Conservation (phyloP, 2,888 invertebrate genomes). For the Papilio elwesi region DNA sequence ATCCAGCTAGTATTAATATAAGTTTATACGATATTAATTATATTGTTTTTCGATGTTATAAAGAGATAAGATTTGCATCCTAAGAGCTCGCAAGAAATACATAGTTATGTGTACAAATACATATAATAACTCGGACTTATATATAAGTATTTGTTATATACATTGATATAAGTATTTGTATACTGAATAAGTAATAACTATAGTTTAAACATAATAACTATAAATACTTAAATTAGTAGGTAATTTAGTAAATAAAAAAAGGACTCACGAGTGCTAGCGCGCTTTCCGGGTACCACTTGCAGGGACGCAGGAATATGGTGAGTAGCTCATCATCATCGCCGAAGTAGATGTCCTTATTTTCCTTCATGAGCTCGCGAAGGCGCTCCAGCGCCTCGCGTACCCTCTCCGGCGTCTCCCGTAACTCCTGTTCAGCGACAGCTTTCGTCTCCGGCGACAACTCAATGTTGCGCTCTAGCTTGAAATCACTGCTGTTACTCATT, state of each 20-base stretch:
- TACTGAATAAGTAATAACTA: too few species aligned
- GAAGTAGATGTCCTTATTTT: slow-evolving; percentile 86
- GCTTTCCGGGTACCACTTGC: slow-evolving; percentile 93
- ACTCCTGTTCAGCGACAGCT: slow-evolving; percentile 85
- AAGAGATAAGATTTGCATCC: too few species aligned
- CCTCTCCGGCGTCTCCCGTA: slow-evolving; percentile 89
- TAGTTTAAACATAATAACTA: too few species aligned
- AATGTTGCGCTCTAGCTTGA: slow-evolving; percentile 84
- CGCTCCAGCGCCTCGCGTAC: slow-evolving; percentile 85
- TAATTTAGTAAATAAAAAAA: slow-evolving; percentile 41
- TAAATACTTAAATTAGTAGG: too few species aligned
- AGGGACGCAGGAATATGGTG: slow-evolving; percentile 90
- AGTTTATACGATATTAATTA: too few species aligned
- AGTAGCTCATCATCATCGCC: slow-evolving; percentile 91
- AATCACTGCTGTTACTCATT: slow-evolving; percentile 73
- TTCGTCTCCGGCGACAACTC: slow-evolving; percentile 84
- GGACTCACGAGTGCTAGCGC: slow-evolving; percentile 89
- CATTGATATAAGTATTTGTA: too few species aligned
- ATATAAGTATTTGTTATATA: too few species aligned
- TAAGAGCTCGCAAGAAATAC: too few species aligned
- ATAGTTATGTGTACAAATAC: too few species aligned
- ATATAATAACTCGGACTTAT: too few species aligned
- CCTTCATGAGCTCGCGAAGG: slow-evolving; percentile 86
- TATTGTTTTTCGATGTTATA: too few species aligned
- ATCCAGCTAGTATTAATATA: too few species aligned